A percentile compares a stretch with the other conserved stretches of the same genome.
Conservation (phyloP, 2,797 vertebrate genomes). For the Melanotaenia pygmaea region DNA sequence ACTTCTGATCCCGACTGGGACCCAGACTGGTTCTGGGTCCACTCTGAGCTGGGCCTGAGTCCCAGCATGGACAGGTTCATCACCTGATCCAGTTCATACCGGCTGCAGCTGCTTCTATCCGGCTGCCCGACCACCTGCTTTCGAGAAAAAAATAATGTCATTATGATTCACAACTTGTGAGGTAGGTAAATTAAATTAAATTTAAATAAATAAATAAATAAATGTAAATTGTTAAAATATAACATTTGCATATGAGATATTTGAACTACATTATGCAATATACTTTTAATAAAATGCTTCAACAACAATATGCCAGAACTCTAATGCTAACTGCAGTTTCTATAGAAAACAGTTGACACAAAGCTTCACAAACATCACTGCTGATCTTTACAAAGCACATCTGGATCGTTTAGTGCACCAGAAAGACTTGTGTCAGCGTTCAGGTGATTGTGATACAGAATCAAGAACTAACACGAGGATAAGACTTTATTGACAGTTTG, state of each 20-base stretch:
- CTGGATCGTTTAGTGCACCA: background rate
- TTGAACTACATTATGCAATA: background rate
- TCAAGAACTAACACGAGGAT: background rate
- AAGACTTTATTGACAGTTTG: background rate
- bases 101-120: constrained; percentile 62
- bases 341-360: background rate
- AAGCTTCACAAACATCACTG: background rate
- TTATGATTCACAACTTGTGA: background rate
- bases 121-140: constrained; percentile 2
- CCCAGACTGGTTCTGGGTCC: constrained; percentile 28
- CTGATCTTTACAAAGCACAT: background rate
- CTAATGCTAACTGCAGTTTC: background rate
- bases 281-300: too few relatives aligned
- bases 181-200: constrained; percentile 12
- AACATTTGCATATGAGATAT: background rate
- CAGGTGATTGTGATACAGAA: background rate
- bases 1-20: constrained; percentile 22
- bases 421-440: background rate
- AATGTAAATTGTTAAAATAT: constrained; percentile 20
- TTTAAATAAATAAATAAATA: too few relatives aligned
- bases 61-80: constrained; percentile 54
- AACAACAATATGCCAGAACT: background rate
- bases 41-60: background rate
- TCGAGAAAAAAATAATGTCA: constrained; percentile 11
- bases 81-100: constrained; percentile 53